Evolutionary conservation across 2,888 invertebrate species (phyloP).

Genomic region (Erebia ligea): DNA sequence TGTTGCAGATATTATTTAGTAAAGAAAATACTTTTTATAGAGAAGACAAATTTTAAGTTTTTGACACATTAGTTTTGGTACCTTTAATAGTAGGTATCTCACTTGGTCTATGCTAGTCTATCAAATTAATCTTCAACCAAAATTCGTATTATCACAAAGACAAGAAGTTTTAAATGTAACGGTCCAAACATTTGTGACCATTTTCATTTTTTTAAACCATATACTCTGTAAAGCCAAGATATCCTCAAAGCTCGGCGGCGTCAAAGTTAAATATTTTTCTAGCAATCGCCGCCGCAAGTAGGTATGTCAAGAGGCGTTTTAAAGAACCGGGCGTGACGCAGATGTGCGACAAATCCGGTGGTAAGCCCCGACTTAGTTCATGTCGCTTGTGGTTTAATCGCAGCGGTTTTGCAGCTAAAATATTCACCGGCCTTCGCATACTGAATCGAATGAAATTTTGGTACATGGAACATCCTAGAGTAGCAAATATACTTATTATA

Average conservation of each 20-base stretch:
- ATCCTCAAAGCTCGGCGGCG: background rate
- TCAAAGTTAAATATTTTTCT: constrained; percentile 27
- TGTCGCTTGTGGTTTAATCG: constrained; percentile 59
- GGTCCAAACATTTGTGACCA: too few species aligned
- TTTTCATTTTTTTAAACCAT: too few species aligned
- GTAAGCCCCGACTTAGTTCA: constrained; percentile 72
- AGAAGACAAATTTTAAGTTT: too few species aligned
- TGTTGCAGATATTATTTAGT: background rate
- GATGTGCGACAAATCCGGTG: constrained; percentile 60
- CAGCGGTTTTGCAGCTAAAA: constrained; percentile 59
- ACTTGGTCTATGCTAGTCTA: too few species aligned
- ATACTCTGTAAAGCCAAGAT: background rate
- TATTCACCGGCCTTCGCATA: constrained; percentile 52
- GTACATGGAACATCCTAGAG: background rate
- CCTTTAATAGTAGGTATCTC: too few species aligned
- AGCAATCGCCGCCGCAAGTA: constrained; percentile 34
- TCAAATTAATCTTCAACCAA: too few species aligned
- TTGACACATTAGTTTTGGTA: too few species aligned
- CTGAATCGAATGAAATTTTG: constrained; percentile 13
- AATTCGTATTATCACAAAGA: too few species aligned
- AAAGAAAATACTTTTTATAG: background rate
- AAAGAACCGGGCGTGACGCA: constrained; percentile 53
- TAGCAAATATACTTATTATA: too few species aligned
- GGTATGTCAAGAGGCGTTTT: constrained; percentile 45
- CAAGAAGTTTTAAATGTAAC: too few species aligned